Conservation (phyloP, 2,888 invertebrate genomes). For the Lymantria monacha region DNA sequence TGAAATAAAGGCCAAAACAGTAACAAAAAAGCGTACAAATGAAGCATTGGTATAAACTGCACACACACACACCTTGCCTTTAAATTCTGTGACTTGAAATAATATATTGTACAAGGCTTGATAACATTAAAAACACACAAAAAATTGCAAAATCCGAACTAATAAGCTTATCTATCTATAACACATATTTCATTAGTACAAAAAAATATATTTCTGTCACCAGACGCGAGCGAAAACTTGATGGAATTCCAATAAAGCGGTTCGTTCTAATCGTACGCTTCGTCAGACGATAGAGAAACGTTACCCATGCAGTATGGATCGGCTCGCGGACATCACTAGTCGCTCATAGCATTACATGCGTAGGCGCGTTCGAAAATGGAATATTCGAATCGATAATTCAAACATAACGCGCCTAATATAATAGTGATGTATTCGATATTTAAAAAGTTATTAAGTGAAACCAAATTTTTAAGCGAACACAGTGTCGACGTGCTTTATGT, state of each 20-base stretch:
- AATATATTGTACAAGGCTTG: background rate
- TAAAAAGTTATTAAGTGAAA: slow-evolving; percentile 45
- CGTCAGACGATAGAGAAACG: slow-evolving; percentile 23
- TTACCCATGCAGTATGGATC: slow-evolving; percentile 49
- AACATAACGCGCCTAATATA: slow-evolving; percentile 13
- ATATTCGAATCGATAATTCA: slow-evolving; percentile 20
- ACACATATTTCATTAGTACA: slow-evolving; percentile 22
- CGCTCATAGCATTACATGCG: slow-evolving; percentile 39
- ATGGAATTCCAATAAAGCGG: slow-evolving; percentile 46
- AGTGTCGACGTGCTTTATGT: slow-evolving; percentile 75
- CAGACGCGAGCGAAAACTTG: slow-evolving; percentile 42
- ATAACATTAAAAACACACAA: slow-evolving; percentile 18
- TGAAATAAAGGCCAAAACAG: too few relatives aligned
- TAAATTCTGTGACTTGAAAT: background rate
- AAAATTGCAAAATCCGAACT: slow-evolving; percentile 14
- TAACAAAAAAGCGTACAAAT: too few relatives aligned
- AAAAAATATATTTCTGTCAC: slow-evolving; percentile 22
- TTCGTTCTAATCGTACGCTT: slow-evolving; percentile 35
- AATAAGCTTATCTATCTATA: slow-evolving; percentile 21
- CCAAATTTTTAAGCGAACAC: slow-evolving; percentile 67
- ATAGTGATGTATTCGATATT: slow-evolving; percentile 30
- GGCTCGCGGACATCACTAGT: slow-evolving; percentile 47
- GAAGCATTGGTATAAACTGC: too few relatives aligned
- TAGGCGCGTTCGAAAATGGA: slow-evolving; percentile 42
- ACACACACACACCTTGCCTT: too few relatives aligned